Percentiles rank a stretch among this genome's conserved stretches.
phyloP scores from a whole-genome alignment of 2,888 invertebrate species.

The Tigriopus californicus region DNA sequence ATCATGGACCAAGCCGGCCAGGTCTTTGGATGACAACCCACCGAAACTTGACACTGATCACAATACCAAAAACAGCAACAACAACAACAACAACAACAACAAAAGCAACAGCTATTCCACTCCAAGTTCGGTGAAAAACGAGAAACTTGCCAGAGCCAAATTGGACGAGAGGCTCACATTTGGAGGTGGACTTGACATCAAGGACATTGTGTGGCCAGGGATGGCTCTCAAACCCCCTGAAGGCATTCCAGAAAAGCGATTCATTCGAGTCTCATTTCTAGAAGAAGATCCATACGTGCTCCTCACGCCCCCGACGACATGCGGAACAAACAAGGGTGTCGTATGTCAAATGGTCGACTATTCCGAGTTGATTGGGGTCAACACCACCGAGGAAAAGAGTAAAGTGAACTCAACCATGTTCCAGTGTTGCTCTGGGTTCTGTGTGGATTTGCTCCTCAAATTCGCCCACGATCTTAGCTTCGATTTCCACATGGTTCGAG shows the following conservation, averaged over 20 bases:
- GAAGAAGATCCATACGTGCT: constrained; percentile 82
- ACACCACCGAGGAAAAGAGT: background rate
- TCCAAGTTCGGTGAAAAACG: background rate
- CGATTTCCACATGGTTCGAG: constrained; percentile 41
- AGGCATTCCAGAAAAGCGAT: constrained; percentile 81
- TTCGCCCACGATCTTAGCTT: constrained; percentile 87
- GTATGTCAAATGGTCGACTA: constrained; percentile 47
- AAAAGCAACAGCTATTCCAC: background rate
- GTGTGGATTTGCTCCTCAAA: constrained; percentile 85
- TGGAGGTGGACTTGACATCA: constrained; percentile 55
- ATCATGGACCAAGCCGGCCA: constrained; percentile 29
- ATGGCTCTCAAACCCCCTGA: constrained; percentile 86
- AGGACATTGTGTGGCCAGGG: constrained; percentile 97
- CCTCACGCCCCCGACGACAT: constrained; percentile 78
- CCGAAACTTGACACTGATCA: too few relatives aligned
- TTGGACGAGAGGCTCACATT: background rate
- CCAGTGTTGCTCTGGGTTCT: constrained; percentile 86
- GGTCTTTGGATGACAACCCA: too few relatives aligned
- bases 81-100: too few relatives aligned
- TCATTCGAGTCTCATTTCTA: constrained; percentile 28
- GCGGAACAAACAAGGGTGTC: constrained; percentile 71
- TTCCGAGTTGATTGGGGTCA: background rate
- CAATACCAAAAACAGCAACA: too few relatives aligned
- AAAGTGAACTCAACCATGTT: constrained; percentile 3
- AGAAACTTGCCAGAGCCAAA: background rate